Conservation (phyloP, 2,888 invertebrate genomes). For the Athripsodes cinereus region DNA sequence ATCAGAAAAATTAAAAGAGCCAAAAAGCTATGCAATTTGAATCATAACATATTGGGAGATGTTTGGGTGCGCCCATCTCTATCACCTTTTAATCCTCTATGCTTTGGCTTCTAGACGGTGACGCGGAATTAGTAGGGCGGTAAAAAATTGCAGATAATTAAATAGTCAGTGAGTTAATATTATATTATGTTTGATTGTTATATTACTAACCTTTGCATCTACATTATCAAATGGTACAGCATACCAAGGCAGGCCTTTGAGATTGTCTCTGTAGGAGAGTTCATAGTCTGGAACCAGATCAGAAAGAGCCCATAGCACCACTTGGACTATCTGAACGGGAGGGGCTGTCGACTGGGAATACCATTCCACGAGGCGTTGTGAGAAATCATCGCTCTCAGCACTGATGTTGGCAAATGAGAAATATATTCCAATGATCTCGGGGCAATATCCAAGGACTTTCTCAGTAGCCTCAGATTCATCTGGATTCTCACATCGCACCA, state of each 20-base stretch:
- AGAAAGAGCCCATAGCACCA: conserved; percentile 63
- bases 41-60: too few relatives aligned
- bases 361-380: conserved; percentile 55
- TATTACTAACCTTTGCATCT: conserved; percentile 58
- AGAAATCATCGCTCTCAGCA: conserved; percentile 62
- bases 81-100: too few relatives aligned
- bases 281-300: conserved; percentile 60
- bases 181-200: too few relatives aligned
- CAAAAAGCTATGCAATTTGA: too few relatives aligned
- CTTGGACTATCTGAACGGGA: conserved; percentile 53
- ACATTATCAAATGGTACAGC: conserved; percentile 66
- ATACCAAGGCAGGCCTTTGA: conserved; percentile 63
- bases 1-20: too few relatives aligned
- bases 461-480: conserved; percentile 32
- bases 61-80: too few relatives aligned
- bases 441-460: conserved; percentile 46
- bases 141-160: too few relatives aligned
- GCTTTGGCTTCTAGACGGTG: too few relatives aligned
- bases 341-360: conserved; percentile 35
- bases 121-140: too few relatives aligned
- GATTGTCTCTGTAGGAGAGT: conserved; percentile 55
- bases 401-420: conserved; percentile 67
- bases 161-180: too few relatives aligned
- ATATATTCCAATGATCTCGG: conserved; percentile 57
- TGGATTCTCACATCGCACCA: conserved; percentile 49